These are phyloP conservation scores for Rhynchonycteris naso DNA, from an alignment of 2,797 vertebrate species.

Conservation along the genomic window DNA sequence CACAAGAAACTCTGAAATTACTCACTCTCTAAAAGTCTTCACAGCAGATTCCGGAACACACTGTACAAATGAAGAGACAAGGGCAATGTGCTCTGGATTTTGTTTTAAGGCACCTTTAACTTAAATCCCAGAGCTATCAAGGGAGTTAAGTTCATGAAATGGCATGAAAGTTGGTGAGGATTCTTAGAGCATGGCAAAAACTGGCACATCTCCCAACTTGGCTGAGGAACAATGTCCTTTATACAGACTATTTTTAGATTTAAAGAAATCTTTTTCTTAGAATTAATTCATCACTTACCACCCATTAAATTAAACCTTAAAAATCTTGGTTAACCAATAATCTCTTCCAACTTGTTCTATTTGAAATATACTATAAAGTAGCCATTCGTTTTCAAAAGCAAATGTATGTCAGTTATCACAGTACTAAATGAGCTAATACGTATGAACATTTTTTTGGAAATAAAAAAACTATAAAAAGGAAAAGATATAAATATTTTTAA, in stretches of 20 bases:
- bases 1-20: conserved; percentile 25
- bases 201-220: not conserved
- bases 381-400: conserved; percentile 44
- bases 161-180: conserved; percentile 32
- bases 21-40: conserved; percentile 13
- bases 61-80: not conserved
- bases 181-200: not conserved
- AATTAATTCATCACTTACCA: conserved; percentile 58
- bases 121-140: not conserved
- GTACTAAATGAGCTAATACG: not conserved
- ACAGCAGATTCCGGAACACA: not conserved
- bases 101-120: conserved; percentile 21
- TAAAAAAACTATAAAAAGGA: not conserved
- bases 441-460: not conserved
- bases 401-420: not conserved
- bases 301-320: conserved; percentile 53
- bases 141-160: not conserved
- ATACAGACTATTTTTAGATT: conserved; percentile 51
- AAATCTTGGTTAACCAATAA: conserved; percentile 40
- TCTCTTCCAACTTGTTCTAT: conserved; percentile 7
- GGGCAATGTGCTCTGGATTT: not conserved
- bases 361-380: conserved; percentile 31
- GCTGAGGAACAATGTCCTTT: not conserved
- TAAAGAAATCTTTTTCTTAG: conserved; percentile 40
- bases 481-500: conserved; percentile 1